Evolutionary conservation across 2,888 invertebrate species (phyloP), one percentile per base, ranked within the genome.

Genomic region (Pherbina coryleti): DNA sequence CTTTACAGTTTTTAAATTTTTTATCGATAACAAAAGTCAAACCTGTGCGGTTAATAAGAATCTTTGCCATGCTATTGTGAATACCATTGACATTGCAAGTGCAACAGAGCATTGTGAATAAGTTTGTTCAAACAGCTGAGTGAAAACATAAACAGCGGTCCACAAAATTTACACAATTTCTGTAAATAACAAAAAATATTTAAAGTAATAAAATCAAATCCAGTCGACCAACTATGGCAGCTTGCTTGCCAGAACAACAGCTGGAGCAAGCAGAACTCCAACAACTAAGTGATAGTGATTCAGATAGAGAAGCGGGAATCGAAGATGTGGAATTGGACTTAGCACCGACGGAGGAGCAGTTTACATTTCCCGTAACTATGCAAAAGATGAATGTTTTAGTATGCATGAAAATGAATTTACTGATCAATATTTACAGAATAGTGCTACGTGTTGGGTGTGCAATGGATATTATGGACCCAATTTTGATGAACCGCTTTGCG

Each of bases 401-500:
- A n/a, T n/a, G 2, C 25, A 19, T 55, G n/a, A 17, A 11, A 11
- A 37, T 9, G 11, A 25, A 28, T 44, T 44, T 60, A 3, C 19
- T 0, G 2, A 37, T n/a, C 0, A 14, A 31, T 22, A 17, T 60
- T 80, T 78, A 37, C 76, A 90, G 90, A 86, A 86, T 75, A 88
- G 86, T 75, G 81, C 85, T 25, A 87, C 88, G 3, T 97, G 97
- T 88, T 94, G 94, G 85, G 92, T 95, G 77, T 98, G 98, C 87
- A 95, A 95, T 90, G 98, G 98, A 17, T 98, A 95, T 88, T 98
- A 98, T 88, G 97, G 97, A 0, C 95, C 96, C 0, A 96, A 94
- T 89, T 97, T 95, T 88, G 96, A 94, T 37, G 96, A 97, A 87
- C 97, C 97, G 11, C 94, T 97, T 0, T 98, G 98, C 89, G 93